phyloP scores from a whole-genome alignment of 1,140 invertebrate genomes.

The Ruditapes philippinarum region DNA sequence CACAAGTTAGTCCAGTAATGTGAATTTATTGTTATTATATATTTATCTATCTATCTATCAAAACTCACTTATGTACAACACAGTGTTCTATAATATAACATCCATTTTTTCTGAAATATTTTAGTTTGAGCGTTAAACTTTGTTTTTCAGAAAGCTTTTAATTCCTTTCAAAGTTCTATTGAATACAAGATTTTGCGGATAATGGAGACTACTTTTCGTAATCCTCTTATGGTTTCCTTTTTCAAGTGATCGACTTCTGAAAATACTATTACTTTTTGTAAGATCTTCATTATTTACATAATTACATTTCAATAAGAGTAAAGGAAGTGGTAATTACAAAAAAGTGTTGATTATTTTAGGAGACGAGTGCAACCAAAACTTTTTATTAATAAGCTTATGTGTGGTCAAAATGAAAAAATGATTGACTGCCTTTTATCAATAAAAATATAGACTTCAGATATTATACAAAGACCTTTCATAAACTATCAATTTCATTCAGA shows the following conservation, averaged over 20 bases:
- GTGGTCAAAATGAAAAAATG: not conserved
- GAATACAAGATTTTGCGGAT: not conserved
- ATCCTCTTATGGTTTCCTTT: not conserved
- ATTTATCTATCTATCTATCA: too few species aligned
- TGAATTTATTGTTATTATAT: too few species aligned
- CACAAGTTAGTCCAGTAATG: too few species aligned
- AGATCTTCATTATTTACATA: not conserved
- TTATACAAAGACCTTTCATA: not conserved
- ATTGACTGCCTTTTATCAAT: not conserved
- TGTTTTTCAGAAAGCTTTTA: conserved; percentile 27
- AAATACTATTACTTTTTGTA: not conserved
- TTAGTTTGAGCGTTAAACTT: not conserved
- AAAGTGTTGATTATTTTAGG: too few species aligned
- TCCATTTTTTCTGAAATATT: not conserved
- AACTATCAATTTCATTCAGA: not conserved
- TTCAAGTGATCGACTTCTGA: not conserved
- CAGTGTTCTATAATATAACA: not conserved
- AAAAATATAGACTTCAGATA: too few species aligned
- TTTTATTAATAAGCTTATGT: not conserved
- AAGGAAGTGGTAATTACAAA: too few species aligned
- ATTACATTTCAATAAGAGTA: too few species aligned
- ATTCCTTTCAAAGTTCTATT: not conserved
- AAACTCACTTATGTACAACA: not conserved
- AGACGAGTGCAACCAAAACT: too few species aligned
- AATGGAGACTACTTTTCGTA: not conserved